Base-by-base conservation (phyloP, 2,888 invertebrate genomes). In the Synanthedon formicaeformis region DNA sequence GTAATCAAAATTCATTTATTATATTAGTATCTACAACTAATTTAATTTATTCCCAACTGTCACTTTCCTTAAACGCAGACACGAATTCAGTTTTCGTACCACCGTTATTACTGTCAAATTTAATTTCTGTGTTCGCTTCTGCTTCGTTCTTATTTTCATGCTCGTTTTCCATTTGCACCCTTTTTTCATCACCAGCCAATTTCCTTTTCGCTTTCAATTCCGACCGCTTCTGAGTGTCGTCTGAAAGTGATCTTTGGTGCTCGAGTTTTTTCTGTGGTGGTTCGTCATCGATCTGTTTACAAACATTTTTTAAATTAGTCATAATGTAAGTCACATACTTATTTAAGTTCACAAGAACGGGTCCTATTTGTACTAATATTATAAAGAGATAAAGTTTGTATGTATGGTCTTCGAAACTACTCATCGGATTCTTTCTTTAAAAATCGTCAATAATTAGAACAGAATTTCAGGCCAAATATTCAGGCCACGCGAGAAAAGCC, bases 1-100 rank as follows among this genome's bases (percentile, higher is more conserved):
- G 2, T 10, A 34, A 8, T 10, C 34, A 34, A 34, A 34, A 34
- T 10, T 34, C 10, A 10, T 34, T 34, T 34, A 34, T 34, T 34
- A 27, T 16, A 18, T 3, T 18, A 18, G 34, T 34, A 34, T 34
- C 34, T 34, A 34, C 11, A 12, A 59, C 58, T 62, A 63, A 60
- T 64, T 63, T 60, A 52, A 50, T 56, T 72, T 71, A 86, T 64
- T 83, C 84, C 85, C 85, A 86, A 67, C 68, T 76, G 54, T 83
- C 81, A 57, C 81, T 85, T 64, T 85, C 85, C 61, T 80, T 78
- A 63, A 86, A 86, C 57, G 78, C 79, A 3, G 71, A 51, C 50
- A 81, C 82, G 57, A 81, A 73, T 45, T 69, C 66, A 45, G 68
- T 60, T 55, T 71, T 74, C 18, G 66, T 65, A 55, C 66, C 61